phyloP scores from a whole-genome alignment of 2,888 invertebrate species.

The Hypomecis atomaria region DNA sequence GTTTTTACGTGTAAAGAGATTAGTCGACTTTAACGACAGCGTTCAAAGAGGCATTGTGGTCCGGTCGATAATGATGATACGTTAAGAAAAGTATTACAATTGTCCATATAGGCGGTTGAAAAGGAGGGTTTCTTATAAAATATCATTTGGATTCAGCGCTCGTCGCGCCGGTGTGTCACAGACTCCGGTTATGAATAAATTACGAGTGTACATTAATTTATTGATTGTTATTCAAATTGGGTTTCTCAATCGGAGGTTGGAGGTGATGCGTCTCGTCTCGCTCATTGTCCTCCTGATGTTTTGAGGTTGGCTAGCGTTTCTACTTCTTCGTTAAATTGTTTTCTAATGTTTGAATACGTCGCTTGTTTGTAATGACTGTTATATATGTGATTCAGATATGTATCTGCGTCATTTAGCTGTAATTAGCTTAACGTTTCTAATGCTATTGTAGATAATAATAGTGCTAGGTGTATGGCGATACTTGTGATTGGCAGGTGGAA shows the following conservation, averaged over 20 bases:
- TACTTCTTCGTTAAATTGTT: constrained; percentile 65
- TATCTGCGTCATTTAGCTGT: constrained; percentile 58
- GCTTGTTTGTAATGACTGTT: constrained; percentile 48
- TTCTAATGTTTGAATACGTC: constrained; percentile 55
- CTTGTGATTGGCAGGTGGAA: constrained; percentile 60
- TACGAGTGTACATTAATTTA: constrained; percentile 82
- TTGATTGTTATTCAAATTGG: constrained; percentile 84
- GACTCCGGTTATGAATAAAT: constrained; percentile 79
- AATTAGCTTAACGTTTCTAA: constrained; percentile 62
- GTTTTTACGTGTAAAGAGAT: constrained; percentile 83
- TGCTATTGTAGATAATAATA: constrained; percentile 54
- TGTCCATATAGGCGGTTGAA: constrained; percentile 73
- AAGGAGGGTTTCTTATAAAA: constrained; percentile 79
- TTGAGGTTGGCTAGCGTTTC: constrained; percentile 68
- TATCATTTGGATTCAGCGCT: constrained; percentile 80
- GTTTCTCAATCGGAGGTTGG: constrained; percentile 83
- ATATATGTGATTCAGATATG: constrained; percentile 50
- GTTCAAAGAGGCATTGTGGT: constrained; percentile 76
- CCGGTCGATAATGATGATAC: constrained; percentile 78
- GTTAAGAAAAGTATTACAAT: constrained; percentile 79
- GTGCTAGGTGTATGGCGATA: constrained; percentile 16
- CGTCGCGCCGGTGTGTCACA: constrained; percentile 74
- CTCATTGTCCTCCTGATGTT: constrained; percentile 68
- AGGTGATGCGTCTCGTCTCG: constrained; percentile 76
- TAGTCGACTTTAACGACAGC: constrained; percentile 79